phyloP scores from a whole-genome alignment of 2,888 invertebrate genomes.

The Periphyllus acericola region DNA sequence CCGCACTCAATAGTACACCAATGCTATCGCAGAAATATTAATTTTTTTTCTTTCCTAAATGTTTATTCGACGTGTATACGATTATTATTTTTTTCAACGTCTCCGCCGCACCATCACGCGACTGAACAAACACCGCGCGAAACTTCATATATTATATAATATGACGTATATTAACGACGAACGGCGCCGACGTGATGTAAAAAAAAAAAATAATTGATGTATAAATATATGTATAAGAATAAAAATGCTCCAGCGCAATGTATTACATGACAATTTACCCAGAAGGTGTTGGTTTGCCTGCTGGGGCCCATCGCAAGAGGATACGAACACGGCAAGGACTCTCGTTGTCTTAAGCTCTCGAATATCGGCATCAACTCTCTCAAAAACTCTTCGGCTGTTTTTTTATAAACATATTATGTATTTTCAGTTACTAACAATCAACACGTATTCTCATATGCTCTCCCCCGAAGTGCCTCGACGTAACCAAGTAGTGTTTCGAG shows the following conservation, averaged over 20 bases:
- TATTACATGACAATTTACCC: constrained; percentile 60
- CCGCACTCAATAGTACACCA: no score
- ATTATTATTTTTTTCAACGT: background rate
- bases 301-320: constrained; percentile 72
- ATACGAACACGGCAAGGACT: constrained; percentile 90
- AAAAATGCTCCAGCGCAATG: background rate
- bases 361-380: constrained; percentile 95
- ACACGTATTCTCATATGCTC: constrained; percentile 66
- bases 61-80: no score
- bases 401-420: constrained; percentile 46
- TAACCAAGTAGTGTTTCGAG: constrained; percentile 13
- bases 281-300: constrained; percentile 62
- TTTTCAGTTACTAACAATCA: constrained; percentile 63
- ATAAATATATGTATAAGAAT: background rate
- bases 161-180: background rate
- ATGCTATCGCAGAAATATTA: no score
- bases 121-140: background rate
- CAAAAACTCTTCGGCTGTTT: constrained; percentile 91
- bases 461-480: constrained; percentile 57
- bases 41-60: no score
- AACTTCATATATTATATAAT: background rate
- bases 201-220: background rate
- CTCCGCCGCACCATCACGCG: background rate
- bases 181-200: background rate
- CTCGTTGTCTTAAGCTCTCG: constrained; percentile 90